Percentiles rank a stretch among this genome's conserved stretches.
phyloP scores from a whole-genome alignment of 2,113 vertebrate species.

The Elachura formosa region DNA sequence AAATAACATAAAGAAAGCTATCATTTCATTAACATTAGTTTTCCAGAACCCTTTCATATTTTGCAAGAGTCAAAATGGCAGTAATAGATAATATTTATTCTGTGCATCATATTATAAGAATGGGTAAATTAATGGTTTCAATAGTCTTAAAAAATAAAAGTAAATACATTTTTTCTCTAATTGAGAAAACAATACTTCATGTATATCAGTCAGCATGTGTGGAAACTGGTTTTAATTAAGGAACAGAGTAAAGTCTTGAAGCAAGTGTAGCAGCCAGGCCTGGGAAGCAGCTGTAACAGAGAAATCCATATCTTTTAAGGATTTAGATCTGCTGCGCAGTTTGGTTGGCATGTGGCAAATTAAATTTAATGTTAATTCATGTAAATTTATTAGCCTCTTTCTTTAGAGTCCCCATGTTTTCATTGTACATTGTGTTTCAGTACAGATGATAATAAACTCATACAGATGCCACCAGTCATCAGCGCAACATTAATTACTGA shows the following conservation, averaged over 20 bases:
- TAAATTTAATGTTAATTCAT: constrained; percentile 57
- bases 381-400: constrained; percentile 41
- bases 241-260: neutral
- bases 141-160: neutral
- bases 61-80: neutral
- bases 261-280: neutral
- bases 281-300: neutral
- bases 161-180: neutral
- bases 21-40: neutral
- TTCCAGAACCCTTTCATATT: neutral
- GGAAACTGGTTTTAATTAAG: neutral
- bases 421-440: constrained; percentile 19
- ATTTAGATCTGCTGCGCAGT: constrained; percentile 25
- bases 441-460: constrained; percentile 24
- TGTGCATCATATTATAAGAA: neutral
- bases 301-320: neutral
- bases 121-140: neutral
- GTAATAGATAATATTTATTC: neutral
- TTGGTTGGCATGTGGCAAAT: constrained; percentile 59
- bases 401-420: constrained; percentile 13
- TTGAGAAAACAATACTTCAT: neutral
- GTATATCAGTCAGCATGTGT: neutral
- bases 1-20: neutral
- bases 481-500: constrained; percentile 41
- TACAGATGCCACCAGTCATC: constrained; percentile 38